phyloP scores from a whole-genome alignment of 2,113 vertebrate genomes.

The Oncorhynchus mykiss region DNA sequence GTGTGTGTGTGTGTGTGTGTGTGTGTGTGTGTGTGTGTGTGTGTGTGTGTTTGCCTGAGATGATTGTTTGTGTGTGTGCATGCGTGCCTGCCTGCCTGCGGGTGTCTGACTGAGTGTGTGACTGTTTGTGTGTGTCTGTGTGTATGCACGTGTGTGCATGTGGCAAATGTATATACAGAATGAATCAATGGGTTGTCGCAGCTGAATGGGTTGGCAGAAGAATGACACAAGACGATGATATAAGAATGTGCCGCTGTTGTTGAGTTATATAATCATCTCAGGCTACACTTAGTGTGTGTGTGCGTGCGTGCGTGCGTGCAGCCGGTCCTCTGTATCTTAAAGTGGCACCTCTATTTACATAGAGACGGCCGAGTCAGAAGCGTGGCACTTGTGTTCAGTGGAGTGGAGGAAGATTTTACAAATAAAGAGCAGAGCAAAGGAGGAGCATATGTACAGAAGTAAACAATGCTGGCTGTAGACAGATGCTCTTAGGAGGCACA shows the following conservation, averaged over 20 bases:
- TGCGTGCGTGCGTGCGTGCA: constrained; percentile 4
- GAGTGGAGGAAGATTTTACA: neutral
- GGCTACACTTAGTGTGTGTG: constrained; percentile 38
- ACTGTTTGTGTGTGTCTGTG: constrained; percentile 6
- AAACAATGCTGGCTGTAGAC: too few species aligned
- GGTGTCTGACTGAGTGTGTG: too few species aligned
- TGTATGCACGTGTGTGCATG: constrained; percentile 6
- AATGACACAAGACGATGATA: constrained; percentile 52
- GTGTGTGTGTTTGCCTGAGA: too few species aligned
- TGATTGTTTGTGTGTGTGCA: neutral
- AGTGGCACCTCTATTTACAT: neutral
- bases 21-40: too few species aligned
- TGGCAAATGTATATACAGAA: neutral
- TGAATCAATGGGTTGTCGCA: constrained; percentile 38
- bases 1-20: neutral
- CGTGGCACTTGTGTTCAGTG: constrained; percentile 5
- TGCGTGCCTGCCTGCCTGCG: neutral
- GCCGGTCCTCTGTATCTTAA: neutral
- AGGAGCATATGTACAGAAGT: too few species aligned
- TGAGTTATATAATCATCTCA: constrained; percentile 51
- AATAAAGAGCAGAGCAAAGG: too few species aligned
- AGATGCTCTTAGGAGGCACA: too few species aligned
- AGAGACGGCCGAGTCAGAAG: neutral
- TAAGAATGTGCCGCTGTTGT: constrained; percentile 49
- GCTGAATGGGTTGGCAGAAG: constrained; percentile 41